Base-by-base conservation (phyloP, 2,888 invertebrate genomes). In the Nephrocerus scutellatus region DNA sequence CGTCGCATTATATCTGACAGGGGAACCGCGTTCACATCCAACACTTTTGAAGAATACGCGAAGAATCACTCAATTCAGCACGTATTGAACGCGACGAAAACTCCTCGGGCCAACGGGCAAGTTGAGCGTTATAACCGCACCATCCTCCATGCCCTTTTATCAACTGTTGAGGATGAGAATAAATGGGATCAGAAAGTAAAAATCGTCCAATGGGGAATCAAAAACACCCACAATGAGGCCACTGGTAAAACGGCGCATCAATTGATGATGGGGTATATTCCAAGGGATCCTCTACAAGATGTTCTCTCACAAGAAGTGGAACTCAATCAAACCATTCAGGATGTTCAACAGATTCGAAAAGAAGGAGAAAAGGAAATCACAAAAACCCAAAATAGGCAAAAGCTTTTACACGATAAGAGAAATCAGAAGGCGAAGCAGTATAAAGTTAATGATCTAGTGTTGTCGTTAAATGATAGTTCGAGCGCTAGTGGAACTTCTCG, bases 11-110 rank as follows among this genome's bases (percentile, higher is more conserved):
- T 43, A 23, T 29, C 39, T 1, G 36, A 43, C 9, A 30, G 35
- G 23, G 39, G 39, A 15, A 29, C 36, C 5, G 29, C 39, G 3
- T 39, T 39, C 22, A 43, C 39, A 4, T 35, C 43, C 1, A 33
- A 36, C 3, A 5, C n/a, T 13, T n/a, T n/a, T n/a, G n/a, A n/a
- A n/a, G n/a, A n/a, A n/a, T n/a, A n/a, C n/a, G n/a, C n/a, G n/a
- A n/a, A n/a, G n/a, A n/a, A n/a, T n/a, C n/a, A n/a, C n/a, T n/a
- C n/a, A n/a, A n/a, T n/a, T n/a, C n/a, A n/a, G n/a, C n/a, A n/a
- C n/a, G 24, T 26, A 14, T 26, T 13, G 16, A 41, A 36, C 7
- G 29, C 32, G 13, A 36, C 31, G 18, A 41, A 31, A 28, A 41
- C 36, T n/a, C 28, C 32, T 2, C 19, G 36, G n/a, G 28, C 36